A percentile compares a stretch with the other conserved stretches of the same genome.
phyloP scores from a whole-genome alignment of 1,140 invertebrate genomes.

The Nymphalis io region DNA sequence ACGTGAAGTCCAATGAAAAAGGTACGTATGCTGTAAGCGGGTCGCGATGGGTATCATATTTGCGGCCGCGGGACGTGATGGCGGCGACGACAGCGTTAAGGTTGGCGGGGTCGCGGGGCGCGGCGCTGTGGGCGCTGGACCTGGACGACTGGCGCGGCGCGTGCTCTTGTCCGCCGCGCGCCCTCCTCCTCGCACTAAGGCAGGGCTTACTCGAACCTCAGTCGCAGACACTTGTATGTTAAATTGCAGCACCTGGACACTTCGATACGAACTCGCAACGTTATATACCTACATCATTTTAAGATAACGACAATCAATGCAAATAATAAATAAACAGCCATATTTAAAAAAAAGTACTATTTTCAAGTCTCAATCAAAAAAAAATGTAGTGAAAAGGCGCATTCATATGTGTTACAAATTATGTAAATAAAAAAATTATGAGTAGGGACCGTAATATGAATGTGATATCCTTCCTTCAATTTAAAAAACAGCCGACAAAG shows the following conservation, averaged over 20 bases:
- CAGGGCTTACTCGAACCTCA: constrained; percentile 80
- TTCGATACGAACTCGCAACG: too few species aligned
- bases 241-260: background rate
- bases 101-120: constrained; percentile 84
- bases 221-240: constrained; percentile 46
- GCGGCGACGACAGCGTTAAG: constrained; percentile 82
- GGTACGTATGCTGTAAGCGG: constrained; percentile 88
- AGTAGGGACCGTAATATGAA: too few species aligned
- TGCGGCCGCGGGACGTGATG: constrained; percentile 86
- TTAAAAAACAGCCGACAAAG: too few species aligned
- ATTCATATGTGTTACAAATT: too few species aligned
- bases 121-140: constrained; percentile 90
- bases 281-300: too few species aligned
- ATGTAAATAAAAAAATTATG: too few species aligned
- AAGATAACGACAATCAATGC: too few species aligned
- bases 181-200: constrained; percentile 82
- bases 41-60: constrained; percentile 92
- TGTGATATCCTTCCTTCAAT: too few species aligned
- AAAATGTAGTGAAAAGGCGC: too few species aligned
- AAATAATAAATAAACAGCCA: too few species aligned
- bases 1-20: constrained; percentile 82
- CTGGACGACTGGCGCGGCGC: constrained; percentile 88
- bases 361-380: too few species aligned
- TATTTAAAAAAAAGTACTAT: too few species aligned
- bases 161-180: constrained; percentile 84